These are phyloP conservation scores for Paralichthys olivaceus DNA, from an alignment of 2,113 vertebrate species.

Conservation along the genomic window DNA sequence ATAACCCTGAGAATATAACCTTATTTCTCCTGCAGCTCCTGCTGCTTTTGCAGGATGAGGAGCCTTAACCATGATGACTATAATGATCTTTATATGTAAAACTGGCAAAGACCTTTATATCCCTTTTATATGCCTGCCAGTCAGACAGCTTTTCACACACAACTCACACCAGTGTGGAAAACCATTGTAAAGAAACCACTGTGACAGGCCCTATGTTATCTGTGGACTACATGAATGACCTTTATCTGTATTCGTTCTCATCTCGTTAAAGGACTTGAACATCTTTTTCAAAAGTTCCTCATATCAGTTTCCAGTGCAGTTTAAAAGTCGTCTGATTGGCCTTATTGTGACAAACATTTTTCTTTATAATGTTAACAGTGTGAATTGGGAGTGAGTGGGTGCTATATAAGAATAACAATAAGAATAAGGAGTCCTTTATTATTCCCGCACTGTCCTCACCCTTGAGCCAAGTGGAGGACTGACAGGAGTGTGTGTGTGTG, in stretches of 20 bases:
- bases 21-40: too few relatives aligned
- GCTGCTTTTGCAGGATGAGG: too few relatives aligned
- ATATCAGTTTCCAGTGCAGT: neutral
- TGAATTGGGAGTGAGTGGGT: constrained; percentile 1
- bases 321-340: neutral
- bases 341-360: neutral
- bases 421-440: too few relatives aligned
- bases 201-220: too few relatives aligned
- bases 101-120: neutral
- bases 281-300: too few relatives aligned
- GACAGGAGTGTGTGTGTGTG: neutral
- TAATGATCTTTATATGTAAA: neutral
- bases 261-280: neutral
- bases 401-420: too few relatives aligned
- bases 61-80: neutral
- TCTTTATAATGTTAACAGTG: neutral
- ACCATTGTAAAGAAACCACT: neutral
- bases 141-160: neutral
- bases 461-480: constrained; percentile 21
- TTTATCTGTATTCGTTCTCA: neutral
- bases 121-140: neutral
- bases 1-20: too few relatives aligned
- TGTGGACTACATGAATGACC: neutral
- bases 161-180: neutral
- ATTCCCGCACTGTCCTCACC: constrained; percentile 40